Base-by-base conservation (phyloP, 2,113 vertebrate species). In the Pipra filicauda region DNA sequence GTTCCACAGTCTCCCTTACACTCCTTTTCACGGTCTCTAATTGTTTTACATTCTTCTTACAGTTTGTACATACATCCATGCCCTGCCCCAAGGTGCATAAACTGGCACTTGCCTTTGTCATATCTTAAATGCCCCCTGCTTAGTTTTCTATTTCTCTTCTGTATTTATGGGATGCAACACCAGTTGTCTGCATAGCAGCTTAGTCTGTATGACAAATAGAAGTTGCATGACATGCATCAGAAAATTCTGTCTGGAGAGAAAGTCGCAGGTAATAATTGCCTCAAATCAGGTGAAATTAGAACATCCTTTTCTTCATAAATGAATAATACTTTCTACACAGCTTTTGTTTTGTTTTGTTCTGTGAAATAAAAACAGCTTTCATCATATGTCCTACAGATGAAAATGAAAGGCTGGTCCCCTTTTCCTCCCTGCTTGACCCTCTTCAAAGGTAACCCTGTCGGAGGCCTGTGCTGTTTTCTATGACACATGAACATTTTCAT, bases 21-120 rank as follows among this genome's bases (percentile, higher is more conserved):
- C 26, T 51, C 49, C 26, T 27, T 51, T 27, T 14, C 49, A 27
- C 26, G 26, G 12, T 41, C 39, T 41, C 49, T 15, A 51, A 51
- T 27, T 15, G 49, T 51, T 51, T 51, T 51, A 51, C 24, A 27
- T 51, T 51, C 49, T 51, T 27, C 49, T 27, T 51, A 27, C 49
- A 27, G 20, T 27, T 14, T 41, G 6, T n/a, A 8, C 0, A 2
- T 10, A 10, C 26, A 22, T 57, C 14, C 24, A 11, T 43, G 5
- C 26, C 14, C 5, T 27, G 14, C 31, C 11, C 21, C 21, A 49
- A 10, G 9, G 14, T 51, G 4, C 17, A 43, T 35, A 49, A 73
- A 23, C 9, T 18, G 43, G 11, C 14, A 19, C 31, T 37, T 72
- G 14, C 26, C 31, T 15, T 19, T 57, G 12, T 31, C 21, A 30